Evolutionary conservation across 64 coral and sea anemone genomes (phyloP).

Genomic region (Dendronephthya gigantea): DNA sequence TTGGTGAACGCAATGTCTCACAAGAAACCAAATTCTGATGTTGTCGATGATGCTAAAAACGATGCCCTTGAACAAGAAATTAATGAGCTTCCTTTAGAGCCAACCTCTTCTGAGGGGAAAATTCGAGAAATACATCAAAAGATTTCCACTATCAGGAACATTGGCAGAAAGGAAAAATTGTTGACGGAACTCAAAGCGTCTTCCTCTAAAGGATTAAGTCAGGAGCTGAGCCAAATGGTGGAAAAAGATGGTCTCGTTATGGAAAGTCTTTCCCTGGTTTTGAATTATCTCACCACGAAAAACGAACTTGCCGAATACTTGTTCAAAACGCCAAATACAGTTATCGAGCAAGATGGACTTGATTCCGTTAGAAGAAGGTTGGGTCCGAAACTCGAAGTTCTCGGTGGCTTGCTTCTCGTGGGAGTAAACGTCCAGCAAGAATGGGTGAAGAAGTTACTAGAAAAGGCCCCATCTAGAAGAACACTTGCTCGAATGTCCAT

Average conservation of each 20-base stretch:
- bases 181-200: neutral
- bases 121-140: slow-evolving; percentile 28
- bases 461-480: slow-evolving; percentile 15
- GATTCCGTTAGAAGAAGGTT: slow-evolving; percentile 9
- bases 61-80: too few species aligned
- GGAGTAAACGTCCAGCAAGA: neutral
- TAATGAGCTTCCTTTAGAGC: neutral
- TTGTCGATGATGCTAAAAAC: too few species aligned
- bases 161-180: neutral
- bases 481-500: neutral
- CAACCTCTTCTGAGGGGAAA: neutral
- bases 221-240: neutral
- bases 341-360: neutral
- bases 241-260: neutral
- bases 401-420: slow-evolving; percentile 18
- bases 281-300: slow-evolving; percentile 15
- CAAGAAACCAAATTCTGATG: too few species aligned
- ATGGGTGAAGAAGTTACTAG: neutral
- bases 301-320: slow-evolving; percentile 21
- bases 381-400: slow-evolving; percentile 38
- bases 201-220: neutral
- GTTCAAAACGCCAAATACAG: neutral
- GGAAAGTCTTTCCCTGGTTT: neutral
- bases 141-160: neutral
- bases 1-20: too few species aligned